Evolutionary conservation across 2,797 vertebrate species (phyloP).

Genomic region (Ceyx erithaca): DNA sequence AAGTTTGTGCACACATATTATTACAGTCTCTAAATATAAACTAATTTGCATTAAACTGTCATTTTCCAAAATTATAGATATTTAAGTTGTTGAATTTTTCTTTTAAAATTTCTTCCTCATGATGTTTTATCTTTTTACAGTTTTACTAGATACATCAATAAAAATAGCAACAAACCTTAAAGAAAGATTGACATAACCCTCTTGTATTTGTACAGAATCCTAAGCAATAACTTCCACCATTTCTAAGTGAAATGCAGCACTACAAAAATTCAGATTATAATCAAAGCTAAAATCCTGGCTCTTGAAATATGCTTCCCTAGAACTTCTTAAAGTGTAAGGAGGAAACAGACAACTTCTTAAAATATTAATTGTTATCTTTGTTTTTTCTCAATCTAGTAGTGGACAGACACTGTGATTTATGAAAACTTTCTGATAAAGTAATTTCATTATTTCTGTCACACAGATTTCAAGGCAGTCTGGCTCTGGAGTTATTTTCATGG

Average conservation of each 20-base stretch:
- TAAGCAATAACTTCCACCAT: not conserved
- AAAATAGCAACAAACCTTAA: not conserved
- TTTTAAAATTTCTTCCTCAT: not conserved
- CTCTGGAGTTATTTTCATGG: not conserved
- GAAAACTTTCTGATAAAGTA: not conserved
- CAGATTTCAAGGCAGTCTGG: conserved; percentile 18
- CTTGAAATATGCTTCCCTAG: not conserved
- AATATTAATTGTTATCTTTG: not conserved
- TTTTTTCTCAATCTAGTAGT: not conserved
- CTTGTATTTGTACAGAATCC: not conserved
- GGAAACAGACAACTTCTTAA: not conserved
- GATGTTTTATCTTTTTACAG: not conserved
- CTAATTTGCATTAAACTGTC: not conserved
- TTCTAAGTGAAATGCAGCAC: not conserved
- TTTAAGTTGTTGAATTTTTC: not conserved
- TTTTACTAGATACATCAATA: not conserved
- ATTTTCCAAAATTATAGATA: not conserved
- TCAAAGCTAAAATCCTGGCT: fast-evolving
- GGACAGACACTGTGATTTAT: not conserved
- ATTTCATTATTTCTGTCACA: not conserved
- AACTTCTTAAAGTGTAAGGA: not conserved
- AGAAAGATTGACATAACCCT: not conserved
- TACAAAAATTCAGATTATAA: not conserved
- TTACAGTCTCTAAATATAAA: not conserved
- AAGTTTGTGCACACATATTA: not conserved